Conservation (phyloP, 2,113 vertebrate genomes). For the Otis tarda region DNA sequence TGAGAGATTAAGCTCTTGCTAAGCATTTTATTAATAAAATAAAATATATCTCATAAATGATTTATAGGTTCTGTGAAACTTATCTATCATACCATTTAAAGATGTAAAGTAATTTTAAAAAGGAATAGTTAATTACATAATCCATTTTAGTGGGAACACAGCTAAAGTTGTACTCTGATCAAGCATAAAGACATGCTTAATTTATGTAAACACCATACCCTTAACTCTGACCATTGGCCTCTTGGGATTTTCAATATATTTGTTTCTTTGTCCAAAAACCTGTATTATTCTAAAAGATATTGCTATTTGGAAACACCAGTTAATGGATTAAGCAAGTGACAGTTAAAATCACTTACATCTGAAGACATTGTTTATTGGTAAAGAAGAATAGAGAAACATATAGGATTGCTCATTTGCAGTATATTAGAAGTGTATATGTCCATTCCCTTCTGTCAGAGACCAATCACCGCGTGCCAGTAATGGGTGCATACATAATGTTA, state of each 20-base stretch:
- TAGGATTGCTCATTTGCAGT: constrained; percentile 50
- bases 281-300: background rate
- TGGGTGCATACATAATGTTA: constrained; percentile 68
- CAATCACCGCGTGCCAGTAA: constrained; percentile 51
- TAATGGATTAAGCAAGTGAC: constrained; percentile 47
- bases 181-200: constrained; percentile 22
- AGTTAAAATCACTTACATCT: constrained; percentile 54
- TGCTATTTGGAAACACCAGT: constrained; percentile 7
- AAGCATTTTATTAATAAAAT: constrained; percentile 69
- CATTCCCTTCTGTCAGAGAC: constrained; percentile 54
- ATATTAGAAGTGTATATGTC: constrained; percentile 58
- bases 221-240: constrained; percentile 57
- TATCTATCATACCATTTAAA: constrained; percentile 63
- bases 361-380: constrained; percentile 36
- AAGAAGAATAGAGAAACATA: constrained; percentile 36
- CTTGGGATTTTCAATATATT: constrained; percentile 25
- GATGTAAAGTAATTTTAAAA: constrained; percentile 62
- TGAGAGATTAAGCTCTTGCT: constrained; percentile 50
- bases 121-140: constrained; percentile 55
- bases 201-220: constrained; percentile 57
- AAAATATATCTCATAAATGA: constrained; percentile 63
- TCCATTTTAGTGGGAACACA: background rate
- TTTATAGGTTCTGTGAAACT: constrained; percentile 40
- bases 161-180: constrained; percentile 38
- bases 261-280: constrained; percentile 32